phyloP scores from a whole-genome alignment of 2,113 vertebrate species.

The Collichthys lucidus region DNA sequence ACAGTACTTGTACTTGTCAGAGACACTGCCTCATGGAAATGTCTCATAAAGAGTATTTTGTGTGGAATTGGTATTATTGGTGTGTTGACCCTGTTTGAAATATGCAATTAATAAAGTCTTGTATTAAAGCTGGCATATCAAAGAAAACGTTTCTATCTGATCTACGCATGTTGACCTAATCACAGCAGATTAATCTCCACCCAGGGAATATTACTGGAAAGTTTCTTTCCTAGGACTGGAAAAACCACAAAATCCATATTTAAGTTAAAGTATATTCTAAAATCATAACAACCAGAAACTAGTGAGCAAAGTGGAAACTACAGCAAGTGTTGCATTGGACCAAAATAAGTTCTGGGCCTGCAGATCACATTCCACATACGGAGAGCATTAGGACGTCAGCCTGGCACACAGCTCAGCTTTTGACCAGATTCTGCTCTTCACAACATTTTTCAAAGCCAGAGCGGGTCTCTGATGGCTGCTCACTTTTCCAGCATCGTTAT shows the following conservation, averaged over 20 bases:
- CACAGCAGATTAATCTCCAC: background rate
- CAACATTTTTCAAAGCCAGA: slow-evolving; percentile 14
- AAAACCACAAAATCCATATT: slow-evolving; percentile 13
- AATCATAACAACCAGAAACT: slow-evolving; percentile 10
- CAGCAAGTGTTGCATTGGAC: slow-evolving; percentile 62
- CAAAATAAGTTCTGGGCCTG: slow-evolving; percentile 65
- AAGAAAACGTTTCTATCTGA: background rate
- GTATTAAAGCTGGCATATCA: slow-evolving; percentile 47
- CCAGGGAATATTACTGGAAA: background rate
- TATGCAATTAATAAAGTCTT: slow-evolving; percentile 86
- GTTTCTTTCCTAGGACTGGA: background rate
- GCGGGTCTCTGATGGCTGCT: slow-evolving; percentile 3
- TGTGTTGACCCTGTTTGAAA: slow-evolving; percentile 73
- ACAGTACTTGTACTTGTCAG: slow-evolving; percentile 32
- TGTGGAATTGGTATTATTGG: slow-evolving; percentile 61
- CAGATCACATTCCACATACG: slow-evolving; percentile 84
- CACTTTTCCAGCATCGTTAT: slow-evolving; percentile 10
- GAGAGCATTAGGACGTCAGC: slow-evolving; percentile 75
- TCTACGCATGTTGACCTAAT: background rate
- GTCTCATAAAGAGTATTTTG: slow-evolving; percentile 54
- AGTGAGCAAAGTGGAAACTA: slow-evolving; percentile 51
- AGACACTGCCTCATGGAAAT: slow-evolving; percentile 42
- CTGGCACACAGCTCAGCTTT: slow-evolving; percentile 50
- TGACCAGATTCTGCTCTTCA: slow-evolving; percentile 43
- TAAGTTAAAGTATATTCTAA: background rate